A percentile compares a stretch with the other conserved stretches of the same genome.
These are phyloP conservation scores for Pecten maximus DNA, from an alignment of 2,888 invertebrate species.

Conservation along the genomic window DNA sequence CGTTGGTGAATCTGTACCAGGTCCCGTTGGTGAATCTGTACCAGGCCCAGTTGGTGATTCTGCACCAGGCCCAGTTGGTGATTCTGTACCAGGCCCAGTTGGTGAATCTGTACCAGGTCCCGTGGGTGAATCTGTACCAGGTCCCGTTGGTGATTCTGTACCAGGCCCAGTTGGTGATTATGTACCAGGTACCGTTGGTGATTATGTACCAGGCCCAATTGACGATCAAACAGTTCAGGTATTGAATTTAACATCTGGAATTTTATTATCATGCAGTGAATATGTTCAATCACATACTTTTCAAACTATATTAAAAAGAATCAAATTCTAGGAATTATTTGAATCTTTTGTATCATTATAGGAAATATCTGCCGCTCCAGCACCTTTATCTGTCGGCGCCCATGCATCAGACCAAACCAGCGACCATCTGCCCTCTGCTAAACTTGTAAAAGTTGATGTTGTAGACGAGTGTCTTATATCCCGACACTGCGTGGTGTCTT, in stretches of 20 bases:
- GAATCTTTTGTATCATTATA: background rate
- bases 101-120: background rate
- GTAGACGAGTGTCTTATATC: slow-evolving; percentile 46
- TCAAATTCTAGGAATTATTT: too few species aligned
- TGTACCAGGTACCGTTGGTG: background rate
- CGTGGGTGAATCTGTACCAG: background rate
- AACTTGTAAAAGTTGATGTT: background rate
- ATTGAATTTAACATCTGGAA: background rate
- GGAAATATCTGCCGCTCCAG: background rate
- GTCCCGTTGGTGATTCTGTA: background rate
- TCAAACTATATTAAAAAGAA: too few species aligned
- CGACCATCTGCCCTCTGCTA: background rate
- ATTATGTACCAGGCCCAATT: background rate
- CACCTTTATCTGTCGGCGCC: background rate
- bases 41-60: too few species aligned
- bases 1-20: too few species aligned
- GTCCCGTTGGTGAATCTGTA: too few species aligned
- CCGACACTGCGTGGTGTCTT: slow-evolving; percentile 46
- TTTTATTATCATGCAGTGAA: background rate
- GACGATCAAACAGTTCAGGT: background rate
- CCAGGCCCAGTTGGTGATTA: background rate
- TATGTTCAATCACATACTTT: too few species aligned
- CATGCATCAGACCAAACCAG: background rate
- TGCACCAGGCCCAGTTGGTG: too few species aligned
- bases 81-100: too few species aligned